A percentile compares a stretch with the other conserved stretches of the same genome.
phyloP scores from a whole-genome alignment of 92 coral and sea anemone genomes.

The Epizoanthus rinbou region DNA sequence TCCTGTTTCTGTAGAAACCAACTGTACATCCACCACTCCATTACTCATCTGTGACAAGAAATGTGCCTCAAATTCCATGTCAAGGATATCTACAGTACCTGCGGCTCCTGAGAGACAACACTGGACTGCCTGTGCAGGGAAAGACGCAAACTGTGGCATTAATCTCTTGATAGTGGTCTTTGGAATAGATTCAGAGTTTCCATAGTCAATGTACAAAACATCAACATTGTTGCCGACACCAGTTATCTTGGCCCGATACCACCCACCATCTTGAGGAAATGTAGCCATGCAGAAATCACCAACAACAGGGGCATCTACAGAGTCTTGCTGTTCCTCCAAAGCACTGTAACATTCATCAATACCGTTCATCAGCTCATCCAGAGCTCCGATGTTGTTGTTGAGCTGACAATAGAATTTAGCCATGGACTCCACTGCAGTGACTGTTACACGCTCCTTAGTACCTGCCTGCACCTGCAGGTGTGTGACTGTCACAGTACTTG shows the following conservation, averaged over 20 bases:
- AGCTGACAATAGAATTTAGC: conserved; percentile 61
- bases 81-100: conserved; percentile 38
- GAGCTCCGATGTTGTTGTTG: conserved; percentile 34
- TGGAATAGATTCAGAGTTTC: conserved; percentile 81
- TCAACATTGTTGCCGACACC: conserved; percentile 29
- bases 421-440: conserved; percentile 47
- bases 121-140: conserved; percentile 72
- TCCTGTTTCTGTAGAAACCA: conserved; percentile 50
- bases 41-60: conserved; percentile 37
- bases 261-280: conserved; percentile 77
- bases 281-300: conserved; percentile 65
- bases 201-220: conserved; percentile 90
- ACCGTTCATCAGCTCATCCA: conserved; percentile 62
- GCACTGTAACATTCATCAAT: conserved; percentile 72
- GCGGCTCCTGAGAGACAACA: conserved; percentile 57
- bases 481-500: conserved; percentile 6
- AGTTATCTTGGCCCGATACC: conserved; percentile 76
- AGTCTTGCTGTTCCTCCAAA: conserved; percentile 51
- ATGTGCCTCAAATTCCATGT: conserved; percentile 63
- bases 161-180: conserved; percentile 56
- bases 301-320: conserved; percentile 26
- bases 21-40: conserved; percentile 52
- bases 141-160: conserved; percentile 50
- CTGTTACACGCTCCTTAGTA: conserved; percentile 34
- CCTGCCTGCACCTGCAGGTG: conserved; percentile 42